Evolutionary conservation across 2,797 vertebrate species (phyloP).

Genomic region (Hemibagrus guttatus): DNA sequence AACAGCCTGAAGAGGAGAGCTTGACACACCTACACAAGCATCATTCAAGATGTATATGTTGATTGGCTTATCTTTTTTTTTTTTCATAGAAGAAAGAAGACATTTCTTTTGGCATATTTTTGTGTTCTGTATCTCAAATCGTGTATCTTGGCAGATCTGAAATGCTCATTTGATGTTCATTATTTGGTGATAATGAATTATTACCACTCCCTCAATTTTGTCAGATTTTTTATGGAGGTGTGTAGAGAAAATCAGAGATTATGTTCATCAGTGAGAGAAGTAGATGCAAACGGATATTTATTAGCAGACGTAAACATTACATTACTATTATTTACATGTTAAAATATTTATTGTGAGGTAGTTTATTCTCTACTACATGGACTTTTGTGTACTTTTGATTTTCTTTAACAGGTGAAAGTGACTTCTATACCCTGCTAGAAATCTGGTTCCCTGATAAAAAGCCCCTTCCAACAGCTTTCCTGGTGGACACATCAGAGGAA

Average conservation of each 20-base stretch:
- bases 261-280: neutral
- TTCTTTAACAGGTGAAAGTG: conserved; percentile 76
- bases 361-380: neutral
- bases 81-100: neutral
- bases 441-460: conserved; percentile 99
- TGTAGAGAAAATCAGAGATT: neutral
- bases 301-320: neutral
- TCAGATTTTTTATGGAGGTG: no score
- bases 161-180: neutral
- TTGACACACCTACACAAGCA: neutral
- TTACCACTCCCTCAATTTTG: no score
- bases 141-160: neutral
- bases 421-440: conserved; percentile 88
- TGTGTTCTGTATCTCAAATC: neutral
- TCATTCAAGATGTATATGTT: neutral
- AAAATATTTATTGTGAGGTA: neutral
- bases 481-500: conserved; percentile 97
- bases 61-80: neutral
- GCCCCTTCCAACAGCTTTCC: conserved; percentile 93
- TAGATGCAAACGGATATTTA: neutral
- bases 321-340: neutral
- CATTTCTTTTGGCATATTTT: neutral
- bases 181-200: no score
- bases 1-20: neutral
- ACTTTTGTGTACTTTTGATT: neutral